These are phyloP conservation scores for Troides helena DNA, from an alignment of 2,888 invertebrate genomes.

Conservation along the genomic window DNA sequence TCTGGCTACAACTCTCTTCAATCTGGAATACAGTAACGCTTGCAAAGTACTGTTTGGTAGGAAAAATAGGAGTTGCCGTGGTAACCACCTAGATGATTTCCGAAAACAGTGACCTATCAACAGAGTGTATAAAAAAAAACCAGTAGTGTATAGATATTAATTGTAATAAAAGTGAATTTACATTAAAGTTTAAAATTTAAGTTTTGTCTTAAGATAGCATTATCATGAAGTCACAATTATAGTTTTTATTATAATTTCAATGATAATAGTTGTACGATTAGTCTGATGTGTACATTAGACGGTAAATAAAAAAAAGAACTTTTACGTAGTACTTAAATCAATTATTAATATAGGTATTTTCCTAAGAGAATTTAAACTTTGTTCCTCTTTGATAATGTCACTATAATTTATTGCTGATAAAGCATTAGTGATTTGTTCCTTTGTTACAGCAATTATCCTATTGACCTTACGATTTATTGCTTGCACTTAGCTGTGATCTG, in stretches of 20 bases:
- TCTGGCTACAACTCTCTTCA: too few species aligned
- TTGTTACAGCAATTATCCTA: slow-evolving; percentile 33
- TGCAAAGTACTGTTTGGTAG: too few species aligned
- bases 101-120: too few species aligned
- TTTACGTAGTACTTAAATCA: background rate
- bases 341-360: slow-evolving; percentile 15
- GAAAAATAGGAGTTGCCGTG: too few species aligned
- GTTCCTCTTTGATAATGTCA: slow-evolving; percentile 22
- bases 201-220: background rate
- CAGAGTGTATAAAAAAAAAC: too few species aligned
- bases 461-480: slow-evolving; percentile 31
- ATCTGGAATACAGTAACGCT: too few species aligned
- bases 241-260: background rate
- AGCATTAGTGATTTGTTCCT: slow-evolving; percentile 31
- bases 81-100: too few species aligned
- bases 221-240: background rate
- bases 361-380: slow-evolving; percentile 15
- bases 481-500: slow-evolving; percentile 18
- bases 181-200: background rate
- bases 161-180: background rate
- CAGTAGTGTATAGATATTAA: too few species aligned
- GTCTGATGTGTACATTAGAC: background rate
- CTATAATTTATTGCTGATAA: slow-evolving; percentile 22
- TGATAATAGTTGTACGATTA: background rate
- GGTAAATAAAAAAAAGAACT: too few species aligned